Conservation (phyloP, 2,888 invertebrate species). For the Hypomecis punctinalis region DNA sequence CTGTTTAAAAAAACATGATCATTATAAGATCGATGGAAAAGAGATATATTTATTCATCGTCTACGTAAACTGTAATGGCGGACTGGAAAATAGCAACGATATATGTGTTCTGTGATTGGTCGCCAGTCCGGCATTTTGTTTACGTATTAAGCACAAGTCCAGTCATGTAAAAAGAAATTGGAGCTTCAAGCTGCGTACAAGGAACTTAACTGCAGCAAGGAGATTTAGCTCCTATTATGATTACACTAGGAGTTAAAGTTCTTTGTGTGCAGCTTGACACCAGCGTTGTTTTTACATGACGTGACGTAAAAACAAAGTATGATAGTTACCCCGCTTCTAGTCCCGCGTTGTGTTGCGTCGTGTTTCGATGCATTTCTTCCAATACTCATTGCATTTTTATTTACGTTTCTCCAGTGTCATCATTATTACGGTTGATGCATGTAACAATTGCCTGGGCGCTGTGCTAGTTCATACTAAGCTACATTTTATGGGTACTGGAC, state of each 20-base stretch:
- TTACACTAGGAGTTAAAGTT: no score
- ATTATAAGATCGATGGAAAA: not conserved
- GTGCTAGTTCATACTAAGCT: no score
- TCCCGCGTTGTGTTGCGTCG: conserved; percentile 61
- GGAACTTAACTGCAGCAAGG: no score
- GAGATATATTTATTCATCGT: not conserved
- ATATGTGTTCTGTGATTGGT: not conserved
- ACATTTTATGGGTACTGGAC: no score
- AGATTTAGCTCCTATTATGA: no score
- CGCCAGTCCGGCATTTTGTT: conserved; percentile 10
- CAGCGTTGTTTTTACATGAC: no score
- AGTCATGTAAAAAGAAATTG: no score
- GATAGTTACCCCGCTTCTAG: conserved; percentile 60
- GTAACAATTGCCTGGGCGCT: no score
- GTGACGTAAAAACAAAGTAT: conserved; percentile 7
- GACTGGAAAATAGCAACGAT: not conserved
- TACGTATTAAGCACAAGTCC: not conserved
- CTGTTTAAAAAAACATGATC: not conserved
- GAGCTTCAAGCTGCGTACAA: no score
- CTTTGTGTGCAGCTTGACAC: no score
- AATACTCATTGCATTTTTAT: conserved; percentile 61
- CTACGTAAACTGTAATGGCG: not conserved
- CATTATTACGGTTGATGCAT: not conserved
- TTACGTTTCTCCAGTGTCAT: conserved; percentile 22
- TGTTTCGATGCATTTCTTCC: conserved; percentile 50